Conservation (phyloP, 1,140 invertebrate genomes). For the Neodiprion fabricii region DNA sequence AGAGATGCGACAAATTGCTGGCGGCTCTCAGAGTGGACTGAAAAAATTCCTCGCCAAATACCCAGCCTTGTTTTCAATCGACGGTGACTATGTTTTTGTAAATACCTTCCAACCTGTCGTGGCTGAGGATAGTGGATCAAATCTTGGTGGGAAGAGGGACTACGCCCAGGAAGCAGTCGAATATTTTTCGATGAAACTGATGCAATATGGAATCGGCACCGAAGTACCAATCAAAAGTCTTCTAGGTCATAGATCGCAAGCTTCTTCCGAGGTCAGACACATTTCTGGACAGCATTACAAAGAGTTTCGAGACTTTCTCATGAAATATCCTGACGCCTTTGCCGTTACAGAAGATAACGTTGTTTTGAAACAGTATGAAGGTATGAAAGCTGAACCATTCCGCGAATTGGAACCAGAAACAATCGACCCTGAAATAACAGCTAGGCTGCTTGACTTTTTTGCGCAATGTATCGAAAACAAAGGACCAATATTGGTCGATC, state of each 20-base stretch:
- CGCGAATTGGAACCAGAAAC: constrained; percentile 70
- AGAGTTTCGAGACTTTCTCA: constrained; percentile 91
- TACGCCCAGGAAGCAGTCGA: constrained; percentile 93
- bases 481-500: constrained; percentile 82
- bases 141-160: constrained; percentile 72
- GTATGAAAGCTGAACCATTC: constrained; percentile 58
- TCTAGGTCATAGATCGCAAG: constrained; percentile 90
- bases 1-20: constrained; percentile 94
- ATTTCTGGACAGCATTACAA: constrained; percentile 93
- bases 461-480: constrained; percentile 78
- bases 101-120: constrained; percentile 74
- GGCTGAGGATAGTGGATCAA: constrained; percentile 59
- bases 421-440: constrained; percentile 80
- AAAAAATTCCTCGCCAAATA: constrained; percentile 92
- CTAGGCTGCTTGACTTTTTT: constrained; percentile 79
- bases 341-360: constrained; percentile 88
- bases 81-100: constrained; percentile 90
- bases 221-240: constrained; percentile 94
- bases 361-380: constrained; percentile 71
- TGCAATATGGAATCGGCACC: constrained; percentile 87
- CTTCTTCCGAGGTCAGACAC: constrained; percentile 93
- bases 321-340: constrained; percentile 86
- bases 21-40: constrained; percentile 90
- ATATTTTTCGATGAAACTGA: constrained; percentile 91
- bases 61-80: constrained; percentile 89